Evolutionary conservation across 2,888 invertebrate genomes (phyloP), one percentile per base, ranked within the genome.

Genomic region (Drosophila setosimentum): DNA sequence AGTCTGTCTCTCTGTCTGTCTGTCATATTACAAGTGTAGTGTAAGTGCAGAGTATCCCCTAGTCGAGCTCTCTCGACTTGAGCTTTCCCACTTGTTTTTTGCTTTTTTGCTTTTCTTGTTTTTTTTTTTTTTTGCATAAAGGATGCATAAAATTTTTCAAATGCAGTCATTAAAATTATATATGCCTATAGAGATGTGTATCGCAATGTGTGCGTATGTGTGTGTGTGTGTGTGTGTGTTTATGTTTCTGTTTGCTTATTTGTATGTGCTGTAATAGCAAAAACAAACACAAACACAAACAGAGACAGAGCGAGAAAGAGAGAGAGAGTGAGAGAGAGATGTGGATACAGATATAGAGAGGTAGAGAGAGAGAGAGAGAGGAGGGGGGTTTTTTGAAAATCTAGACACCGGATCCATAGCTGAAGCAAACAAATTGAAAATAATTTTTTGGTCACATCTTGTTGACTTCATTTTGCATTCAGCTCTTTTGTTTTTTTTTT

Each of bases 381-480:
- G 16, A 2, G 45, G 2, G 35, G 2, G 59, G 1, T 48, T 6
- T 8, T 48, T 6, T 8, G 27, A 33, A 13, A 53, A 21, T n/a
- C 6, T 33, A 24, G 11, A 55, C 29, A 42, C n/a, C 45, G 55
- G 57, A 64, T 69, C 71, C 54, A 64, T 60, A 61, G 57, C 60
- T 42, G 71, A 60, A 53, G 57, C 74, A 73, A 76, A 68, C 71
- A 80, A 76, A 80, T 77, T 78, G 76, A 70, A 76, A 61, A 49
- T 63, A 64, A 64, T 53, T 70, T 64, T 57, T 70, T 60, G 45
- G 48, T 18, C 53, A 55, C 48, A 66, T 53, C 37, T 62, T 81
- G 73, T 79, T 81, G 68, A 81, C 68, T 79, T 81, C 57, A 67
- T 65, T 81, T 79, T 73, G 69, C 49, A 77, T 54, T 61, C 45